phyloP scores from a whole-genome alignment of 1,140 invertebrate genomes.

The Dreissena polymorpha region DNA sequence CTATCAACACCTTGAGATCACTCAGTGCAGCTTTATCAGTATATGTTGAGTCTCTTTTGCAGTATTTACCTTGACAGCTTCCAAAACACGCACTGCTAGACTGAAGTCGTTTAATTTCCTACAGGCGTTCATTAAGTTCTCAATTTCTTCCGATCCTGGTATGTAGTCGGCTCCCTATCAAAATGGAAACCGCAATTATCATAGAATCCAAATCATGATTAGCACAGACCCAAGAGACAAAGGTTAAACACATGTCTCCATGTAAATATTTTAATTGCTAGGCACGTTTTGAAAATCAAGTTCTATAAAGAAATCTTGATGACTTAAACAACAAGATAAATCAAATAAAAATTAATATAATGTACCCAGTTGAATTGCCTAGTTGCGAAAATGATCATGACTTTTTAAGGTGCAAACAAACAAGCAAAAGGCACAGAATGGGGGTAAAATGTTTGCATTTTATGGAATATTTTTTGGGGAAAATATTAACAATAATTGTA shows the following conservation, averaged over 20 bases:
- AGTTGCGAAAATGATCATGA: too few relatives aligned
- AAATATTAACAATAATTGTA: too few relatives aligned
- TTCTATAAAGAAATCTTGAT: not conserved
- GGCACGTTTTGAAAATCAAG: not conserved
- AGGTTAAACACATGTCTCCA: not conserved
- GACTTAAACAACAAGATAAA: not conserved
- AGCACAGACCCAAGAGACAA: not conserved
- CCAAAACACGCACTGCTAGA: constrained; percentile 93
- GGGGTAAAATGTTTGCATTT: too few relatives aligned
- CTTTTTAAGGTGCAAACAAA: too few relatives aligned
- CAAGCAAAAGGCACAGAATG: too few relatives aligned
- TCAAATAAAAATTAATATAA: too few relatives aligned
- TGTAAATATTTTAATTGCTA: too few relatives aligned
- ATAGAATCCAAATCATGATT: not conserved
- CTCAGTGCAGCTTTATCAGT: too few relatives aligned
- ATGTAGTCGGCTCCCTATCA: constrained; percentile 90
- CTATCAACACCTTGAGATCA: too few relatives aligned
- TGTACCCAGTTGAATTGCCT: too few relatives aligned
- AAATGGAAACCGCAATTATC: constrained; percentile 1
- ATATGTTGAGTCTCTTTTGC: too few relatives aligned
- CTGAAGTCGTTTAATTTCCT: constrained; percentile 96
- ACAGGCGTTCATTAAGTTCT: constrained; percentile 93
- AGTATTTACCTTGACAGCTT: constrained; percentile 86
- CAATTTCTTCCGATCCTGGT: constrained; percentile 95
- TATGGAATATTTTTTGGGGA: too few relatives aligned